Evolutionary conservation across 2,797 vertebrate species (phyloP), one percentile per base, ranked within the genome.

Genomic region (Macropodus opercularis): DNA sequence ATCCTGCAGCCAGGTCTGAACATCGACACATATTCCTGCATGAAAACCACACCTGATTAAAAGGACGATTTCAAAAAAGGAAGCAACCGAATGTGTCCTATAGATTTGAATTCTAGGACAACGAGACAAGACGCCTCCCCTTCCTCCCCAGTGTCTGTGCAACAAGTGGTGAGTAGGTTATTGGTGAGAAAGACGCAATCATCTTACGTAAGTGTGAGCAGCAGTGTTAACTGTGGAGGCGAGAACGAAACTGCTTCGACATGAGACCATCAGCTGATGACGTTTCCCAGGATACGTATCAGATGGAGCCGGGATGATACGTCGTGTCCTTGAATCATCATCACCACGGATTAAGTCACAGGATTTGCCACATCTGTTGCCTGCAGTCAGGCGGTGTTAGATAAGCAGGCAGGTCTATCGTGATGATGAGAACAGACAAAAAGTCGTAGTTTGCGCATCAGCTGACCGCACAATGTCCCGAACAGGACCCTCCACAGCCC

Each of bases 161-260:
- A 90, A 90, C 89, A 91, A 75, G 85, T 91, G 88, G 56, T 39
- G 34, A 43, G 47, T 18, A 52, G 53, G 69, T 59, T 68, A 49
- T 15, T 69, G 79, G 71, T 46, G 85, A 80, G 77, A 88, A 86
- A 90, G 82, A 87, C 88, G 89, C 85, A 87, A 84, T 84, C 76
- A 57, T 61, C 66, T 91, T 91, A 91, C 87, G 87, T 91, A 91
- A 91, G 80, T 74, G 82, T 41, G 81, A 65, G 72, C 26, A 38
- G 60, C 51, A 1, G 58, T 52, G 71, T 59, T 59, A 22, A 69
- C 21, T 56, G 73, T 68, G 78, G 79, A 79, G 81, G 75, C 75
- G 71, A 69, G 44, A 57, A 24, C 15, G 63, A 6, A 3, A 50
- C 21, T 18, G 35, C 24, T 9, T 12, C 23, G 18, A 66, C 24